A percentile compares a stretch with the other conserved stretches of the same genome.
phyloP scores from a whole-genome alignment of 2,888 invertebrate genomes.

The Microplitis manilae region DNA sequence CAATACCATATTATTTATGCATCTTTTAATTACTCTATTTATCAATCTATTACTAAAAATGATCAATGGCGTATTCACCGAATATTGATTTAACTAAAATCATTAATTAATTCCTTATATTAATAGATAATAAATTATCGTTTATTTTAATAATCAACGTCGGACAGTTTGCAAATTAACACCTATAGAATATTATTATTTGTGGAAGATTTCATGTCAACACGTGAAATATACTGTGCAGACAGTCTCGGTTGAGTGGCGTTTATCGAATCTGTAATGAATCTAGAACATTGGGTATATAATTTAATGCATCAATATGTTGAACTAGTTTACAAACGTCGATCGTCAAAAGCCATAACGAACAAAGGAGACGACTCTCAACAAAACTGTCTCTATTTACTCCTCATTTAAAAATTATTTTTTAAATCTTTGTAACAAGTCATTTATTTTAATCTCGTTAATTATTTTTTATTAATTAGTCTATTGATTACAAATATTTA shows the following conservation, averaged over 20 bases:
- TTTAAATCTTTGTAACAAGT: background rate
- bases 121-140: background rate
- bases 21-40: no score
- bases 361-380: background rate
- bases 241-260: slow-evolving; percentile 23
- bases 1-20: no score
- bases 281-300: slow-evolving; percentile 48
- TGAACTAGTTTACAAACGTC: slow-evolving; percentile 54
- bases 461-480: no score
- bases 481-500: no score
- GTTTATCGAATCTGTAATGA: slow-evolving; percentile 51
- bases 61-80: no score
- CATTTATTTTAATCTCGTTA: no score
- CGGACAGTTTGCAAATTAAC: slow-evolving; percentile 16
- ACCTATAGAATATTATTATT: slow-evolving; percentile 10
- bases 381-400: background rate
- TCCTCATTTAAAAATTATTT: background rate
- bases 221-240: slow-evolving; percentile 10
- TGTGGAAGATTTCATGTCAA: slow-evolving; percentile 4
- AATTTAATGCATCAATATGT: slow-evolving; percentile 40
- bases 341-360: slow-evolving; percentile 10
- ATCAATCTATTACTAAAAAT: no score
- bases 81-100: no score
- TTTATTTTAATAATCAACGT: background rate
- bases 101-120: background rate